phyloP scores from a whole-genome alignment of 2,888 invertebrate species.

The Helicoverpa assulta region DNA sequence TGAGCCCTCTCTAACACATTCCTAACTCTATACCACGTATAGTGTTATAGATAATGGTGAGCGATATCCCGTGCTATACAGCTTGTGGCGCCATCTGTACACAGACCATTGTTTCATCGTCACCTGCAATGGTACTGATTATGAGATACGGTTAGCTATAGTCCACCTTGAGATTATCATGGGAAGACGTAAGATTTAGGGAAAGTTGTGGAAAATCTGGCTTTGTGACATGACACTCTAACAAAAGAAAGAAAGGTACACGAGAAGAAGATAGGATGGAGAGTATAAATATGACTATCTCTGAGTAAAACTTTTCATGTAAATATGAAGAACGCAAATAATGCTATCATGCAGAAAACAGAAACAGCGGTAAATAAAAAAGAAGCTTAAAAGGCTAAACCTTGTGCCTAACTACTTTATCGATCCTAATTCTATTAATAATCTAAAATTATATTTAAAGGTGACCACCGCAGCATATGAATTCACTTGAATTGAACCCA shows the following conservation, averaged over 20 bases:
- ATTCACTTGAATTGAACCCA: not conserved
- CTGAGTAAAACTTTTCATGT: too few relatives aligned
- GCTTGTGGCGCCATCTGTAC: constrained; percentile 83
- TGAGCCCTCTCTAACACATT: constrained; percentile 46
- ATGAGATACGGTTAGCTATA: constrained; percentile 18
- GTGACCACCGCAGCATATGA: not conserved
- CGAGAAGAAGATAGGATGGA: too few relatives aligned
- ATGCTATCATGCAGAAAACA: too few relatives aligned
- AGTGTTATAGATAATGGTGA: constrained; percentile 84
- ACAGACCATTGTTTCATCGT: constrained; percentile 59
- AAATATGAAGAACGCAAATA: too few relatives aligned
- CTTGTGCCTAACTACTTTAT: not conserved
- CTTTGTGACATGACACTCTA: too few relatives aligned
- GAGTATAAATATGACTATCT: too few relatives aligned
- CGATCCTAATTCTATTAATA: not conserved
- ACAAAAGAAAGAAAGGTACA: too few relatives aligned
- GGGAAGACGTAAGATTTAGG: not conserved
- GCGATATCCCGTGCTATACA: constrained; percentile 84
- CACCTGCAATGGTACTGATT: constrained; percentile 58
- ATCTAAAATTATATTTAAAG: not conserved
- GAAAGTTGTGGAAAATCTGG: not conserved
- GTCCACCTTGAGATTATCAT: not conserved
- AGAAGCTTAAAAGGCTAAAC: not conserved
- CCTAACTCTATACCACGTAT: constrained; percentile 65
- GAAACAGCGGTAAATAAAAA: not conserved